phyloP scores from a whole-genome alignment of 2,113 vertebrate genomes.

The Myiopsitta monachus region DNA sequence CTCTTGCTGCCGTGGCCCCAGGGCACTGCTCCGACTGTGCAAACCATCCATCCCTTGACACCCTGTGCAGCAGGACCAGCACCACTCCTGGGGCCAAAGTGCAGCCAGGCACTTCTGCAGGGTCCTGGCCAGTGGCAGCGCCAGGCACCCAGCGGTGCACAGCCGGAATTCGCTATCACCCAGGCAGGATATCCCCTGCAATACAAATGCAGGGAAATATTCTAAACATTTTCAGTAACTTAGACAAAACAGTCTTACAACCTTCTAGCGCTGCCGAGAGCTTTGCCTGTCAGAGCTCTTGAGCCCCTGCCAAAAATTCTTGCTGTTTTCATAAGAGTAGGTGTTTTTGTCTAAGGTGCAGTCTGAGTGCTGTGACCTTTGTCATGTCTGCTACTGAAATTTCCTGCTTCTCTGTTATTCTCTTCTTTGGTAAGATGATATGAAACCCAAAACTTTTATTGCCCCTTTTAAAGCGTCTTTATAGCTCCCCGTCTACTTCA shows the following conservation, averaged over 20 bases:
- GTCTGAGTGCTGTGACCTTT: constrained; percentile 71
- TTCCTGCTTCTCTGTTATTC: constrained; percentile 81
- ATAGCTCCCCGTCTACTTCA: constrained; percentile 71
- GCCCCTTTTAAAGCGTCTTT: constrained; percentile 79
- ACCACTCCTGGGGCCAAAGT: background rate
- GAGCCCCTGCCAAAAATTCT: constrained; percentile 64
- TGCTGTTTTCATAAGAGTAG: constrained; percentile 68
- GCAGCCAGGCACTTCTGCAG: background rate
- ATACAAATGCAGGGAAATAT: constrained; percentile 24
- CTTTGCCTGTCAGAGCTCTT: constrained; percentile 63
- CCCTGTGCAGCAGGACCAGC: background rate
- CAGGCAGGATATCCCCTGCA: constrained; percentile 6
- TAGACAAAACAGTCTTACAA: constrained; percentile 79
- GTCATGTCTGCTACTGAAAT: constrained; percentile 79
- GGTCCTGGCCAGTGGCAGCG: background rate
- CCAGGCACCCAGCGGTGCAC: rapidly evolving
- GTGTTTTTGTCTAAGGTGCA: constrained; percentile 75
- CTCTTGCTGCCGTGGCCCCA: background rate
- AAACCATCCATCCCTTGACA: background rate
- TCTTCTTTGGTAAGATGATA: constrained; percentile 75
- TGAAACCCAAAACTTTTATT: constrained; percentile 86
- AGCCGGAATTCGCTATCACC: background rate
- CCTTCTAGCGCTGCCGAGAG: constrained; percentile 51
- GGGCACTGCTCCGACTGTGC: background rate
- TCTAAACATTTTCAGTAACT: constrained; percentile 63